Evolutionary conservation across 2,797 vertebrate species (phyloP).

Genomic region (Arremon aurantiirostris): DNA sequence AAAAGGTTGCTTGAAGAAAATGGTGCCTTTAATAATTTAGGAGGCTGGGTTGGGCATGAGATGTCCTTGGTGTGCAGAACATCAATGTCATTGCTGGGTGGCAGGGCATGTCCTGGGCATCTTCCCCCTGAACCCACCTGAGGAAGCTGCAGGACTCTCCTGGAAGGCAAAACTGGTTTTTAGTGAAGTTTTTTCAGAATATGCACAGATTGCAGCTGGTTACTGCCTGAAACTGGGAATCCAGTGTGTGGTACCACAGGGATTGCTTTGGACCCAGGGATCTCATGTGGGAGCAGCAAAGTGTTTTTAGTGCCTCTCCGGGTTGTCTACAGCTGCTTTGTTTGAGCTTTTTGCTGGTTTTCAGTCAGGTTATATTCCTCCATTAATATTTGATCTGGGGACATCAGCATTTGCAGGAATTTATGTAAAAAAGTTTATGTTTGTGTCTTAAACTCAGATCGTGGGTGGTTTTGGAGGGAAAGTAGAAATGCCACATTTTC

Average conservation of each 20-base stretch:
- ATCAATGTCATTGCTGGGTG: neutral
- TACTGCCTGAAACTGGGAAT: neutral
- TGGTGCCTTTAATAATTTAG: constrained; percentile 42
- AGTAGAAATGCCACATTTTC: neutral
- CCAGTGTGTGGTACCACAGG: neutral
- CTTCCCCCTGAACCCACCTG: neutral
- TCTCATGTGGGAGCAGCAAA: neutral
- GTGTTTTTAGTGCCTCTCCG: neutral
- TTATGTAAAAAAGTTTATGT: neutral
- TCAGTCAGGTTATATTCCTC: neutral
- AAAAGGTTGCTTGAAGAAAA: constrained; percentile 46
- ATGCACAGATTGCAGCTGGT: neutral
- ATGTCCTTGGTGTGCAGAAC: neutral
- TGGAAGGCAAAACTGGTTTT: neutral
- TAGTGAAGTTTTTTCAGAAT: neutral
- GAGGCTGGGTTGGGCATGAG: neutral
- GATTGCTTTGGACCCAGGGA: neutral
- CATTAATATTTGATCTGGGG: neutral
- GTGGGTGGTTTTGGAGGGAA: neutral
- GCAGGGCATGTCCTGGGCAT: neutral
- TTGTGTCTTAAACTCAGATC: neutral
- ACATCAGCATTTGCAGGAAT: neutral
- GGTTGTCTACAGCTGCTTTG: neutral
- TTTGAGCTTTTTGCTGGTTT: neutral
- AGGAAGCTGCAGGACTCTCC: neutral